Base-by-base conservation (phyloP, 2,113 vertebrate genomes). In the Proterorhinus semilunaris region DNA sequence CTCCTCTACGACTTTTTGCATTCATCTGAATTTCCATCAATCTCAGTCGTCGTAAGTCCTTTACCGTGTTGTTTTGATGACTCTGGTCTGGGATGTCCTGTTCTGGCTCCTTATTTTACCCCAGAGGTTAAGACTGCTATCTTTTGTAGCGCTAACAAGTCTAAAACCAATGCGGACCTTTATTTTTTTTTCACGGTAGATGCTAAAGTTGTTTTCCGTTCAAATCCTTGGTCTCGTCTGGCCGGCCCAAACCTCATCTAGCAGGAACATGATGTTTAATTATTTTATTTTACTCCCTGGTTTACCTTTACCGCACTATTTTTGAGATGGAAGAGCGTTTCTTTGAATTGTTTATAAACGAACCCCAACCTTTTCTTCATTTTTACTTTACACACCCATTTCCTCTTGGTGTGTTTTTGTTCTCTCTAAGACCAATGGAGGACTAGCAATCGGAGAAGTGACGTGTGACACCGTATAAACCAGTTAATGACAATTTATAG, bases 21-120 rank as follows among this genome's bases (percentile, higher is more conserved):
- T 76, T 70, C 67, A 64, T 81, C 75, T 78, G 62, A 21, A 16
- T 72, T 50, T 62, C 66, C 50, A 74, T 80, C 75, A 68, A 36
- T 36, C 64, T 69, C 62, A 36, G 66, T 63, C 62, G 0, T 7
- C 50, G 76, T 62, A 48, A 62, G 50, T 49, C 62, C 79, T 78
- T 80, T 68, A 43, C 66, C 58, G 58, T 8, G 6, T 61, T 63
- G 62, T 36, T n/a, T 79, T 82, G 69, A 74, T 62, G 74, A 68
- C 51, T 7, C 62, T 65, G 61, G 51, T 64, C 75, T 80, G 65
- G 65, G 79, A 77, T 49, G 8, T 74, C 72, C 70, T 83, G 74
- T 79, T 65, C 75, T 71, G 74, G 55, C 74, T 85, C 79, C 68
- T 80, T 64, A 9, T 64, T 81, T 87, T 83, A 83, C 76, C 73